Base-by-base conservation (phyloP, 2,888 invertebrate species). In the Drosophila meridionalis region DNA sequence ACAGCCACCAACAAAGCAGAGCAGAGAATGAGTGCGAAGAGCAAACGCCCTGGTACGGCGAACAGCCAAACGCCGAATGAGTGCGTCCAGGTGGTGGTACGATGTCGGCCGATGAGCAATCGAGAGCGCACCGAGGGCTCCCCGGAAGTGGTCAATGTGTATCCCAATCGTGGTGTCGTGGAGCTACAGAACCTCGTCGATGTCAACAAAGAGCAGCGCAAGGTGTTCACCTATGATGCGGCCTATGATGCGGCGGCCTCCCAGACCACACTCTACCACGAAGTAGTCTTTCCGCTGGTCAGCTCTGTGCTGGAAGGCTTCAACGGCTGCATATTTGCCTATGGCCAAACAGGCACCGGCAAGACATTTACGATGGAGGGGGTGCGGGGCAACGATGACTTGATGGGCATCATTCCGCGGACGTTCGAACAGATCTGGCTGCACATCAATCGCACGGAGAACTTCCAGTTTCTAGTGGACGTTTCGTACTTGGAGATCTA, bases 261-360 rank as follows among this genome's bases (percentile, higher is more conserved):
- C 83, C 99, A 99, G 92, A 96, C 96, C 90, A 97, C 97, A 82
- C 94, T 99, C 34, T 99, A 99, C 94, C 98, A 99, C 93, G 99
- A 99, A 93, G 98, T 98, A 80, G 98, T 99, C 64, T 95, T 98
- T 56, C 98, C 98, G 0, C 94, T 99, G 87, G 98, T 99, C 30
- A 96, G 98, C 77, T 98, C 98, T 1, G 99, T 99, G 6, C 95
- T 99, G 73, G 97, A 98, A 91, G 99, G 99, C 2, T 99, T 99
- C 94, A 99, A 99, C 94, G 99, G 99, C 14, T 99, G 99, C 86
- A 99, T 99, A 82, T 99, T 99, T 94, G 99, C 99, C 1, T 99
- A 99, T 93, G 99, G 99, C 0, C 99, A 99, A 94, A 99, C 99
- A 0, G 99, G 99, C 73, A 99, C 99, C 0, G 99, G 99, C 8